Evolutionary conservation across 2,113 vertebrate species (phyloP), one percentile per base, ranked within the genome.

Genomic region (Solea senegalensis): DNA sequence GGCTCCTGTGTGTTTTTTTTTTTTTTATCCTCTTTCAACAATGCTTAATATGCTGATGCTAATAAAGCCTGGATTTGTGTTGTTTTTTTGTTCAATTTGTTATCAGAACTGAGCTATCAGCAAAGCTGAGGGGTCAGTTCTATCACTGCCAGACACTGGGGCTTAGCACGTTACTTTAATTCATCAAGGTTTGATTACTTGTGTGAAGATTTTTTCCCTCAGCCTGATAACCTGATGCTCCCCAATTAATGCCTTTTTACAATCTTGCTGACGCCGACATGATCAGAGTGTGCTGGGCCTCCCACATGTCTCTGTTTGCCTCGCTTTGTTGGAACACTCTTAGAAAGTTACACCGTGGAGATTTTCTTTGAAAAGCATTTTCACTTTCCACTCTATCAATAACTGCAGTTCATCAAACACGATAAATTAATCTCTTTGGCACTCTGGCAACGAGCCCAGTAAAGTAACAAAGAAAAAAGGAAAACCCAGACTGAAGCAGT

Each of bases 171-270:
- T 89, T 84, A 66, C 86, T 92, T 90, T 86, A 89, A 93, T 93
- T 92, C 89, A 92, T 91, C 91, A 92, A 88, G 88, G 82, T 90
- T 93, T 93, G 91, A 93, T 94, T 93, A 93, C 88, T 92, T 91
- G 76, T 89, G 78, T 85, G 85, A 85, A 92, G 90, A 92, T 91
- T 91, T 88, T 77, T 84, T 76, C 82, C 34, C 84, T 62, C 80
- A 57, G 78, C 80, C 77, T 26, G 86, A 93, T 93, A 93, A 93
- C 86, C 90, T 78, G 72, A 86, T 83, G 88, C 88, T 89, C 88
- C 65, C 72, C 78, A 93, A 91, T 93, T 90, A 92, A 91, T 81
- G 82, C 82, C 78, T 85, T 85, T 85, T 86, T 78, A 73, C 80
- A 87, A 89, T 86, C 82, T 80, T 81, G 87, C 86, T 65, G 74